Base-by-base conservation (phyloP, 2,888 invertebrate genomes). In the Thalpophila matura region DNA sequence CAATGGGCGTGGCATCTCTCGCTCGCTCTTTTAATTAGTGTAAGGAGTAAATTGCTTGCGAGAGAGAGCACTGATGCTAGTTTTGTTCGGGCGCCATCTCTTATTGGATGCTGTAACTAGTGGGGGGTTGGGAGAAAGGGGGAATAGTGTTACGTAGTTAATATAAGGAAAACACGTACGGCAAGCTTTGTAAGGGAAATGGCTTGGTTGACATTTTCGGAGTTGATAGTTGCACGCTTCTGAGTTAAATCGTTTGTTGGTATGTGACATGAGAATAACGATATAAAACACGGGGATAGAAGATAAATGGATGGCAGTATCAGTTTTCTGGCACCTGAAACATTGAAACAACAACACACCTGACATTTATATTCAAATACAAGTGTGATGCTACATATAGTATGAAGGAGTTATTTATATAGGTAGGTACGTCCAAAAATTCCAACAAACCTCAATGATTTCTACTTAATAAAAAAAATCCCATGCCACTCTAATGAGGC, bases 1-100 rank as follows among this genome's bases (percentile, higher is more conserved):
- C 79, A 72, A 86, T 86, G 87, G 94, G 94, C 94, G 95, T 89
- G 93, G 93, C 86, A 78, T 85, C 76, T 90, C 92, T 91, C 91
- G 91, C 92, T 93, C 93, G 89, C 93, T 92, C 93, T 95, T 95
- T 95, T 95, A 95, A 95, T 95, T 95, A 95, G 95, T 94, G 93
- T 90, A 93, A 95, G 94, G 95, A 95, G 95, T 95, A 95, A 95
- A 95, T 95, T 95, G 95, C 89, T 92, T 87, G 92, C 84, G 93
- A 91, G 92, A 91, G 95, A 93, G 93, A 80, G 76, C 81, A 76
- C 74, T 77, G 59, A 37, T 89, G 89, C 87, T 93, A 92, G 92
- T 92, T 92, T 89, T 82, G 84, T 83, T 83, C 82, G 76, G 87
- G 85, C 93, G 93, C 93, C 94, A 93, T 91, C 94, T 93, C 92